A percentile compares a stretch with the other conserved stretches of the same genome.
Conservation (phyloP, 2,888 invertebrate species). For the Erebia palarica region DNA sequence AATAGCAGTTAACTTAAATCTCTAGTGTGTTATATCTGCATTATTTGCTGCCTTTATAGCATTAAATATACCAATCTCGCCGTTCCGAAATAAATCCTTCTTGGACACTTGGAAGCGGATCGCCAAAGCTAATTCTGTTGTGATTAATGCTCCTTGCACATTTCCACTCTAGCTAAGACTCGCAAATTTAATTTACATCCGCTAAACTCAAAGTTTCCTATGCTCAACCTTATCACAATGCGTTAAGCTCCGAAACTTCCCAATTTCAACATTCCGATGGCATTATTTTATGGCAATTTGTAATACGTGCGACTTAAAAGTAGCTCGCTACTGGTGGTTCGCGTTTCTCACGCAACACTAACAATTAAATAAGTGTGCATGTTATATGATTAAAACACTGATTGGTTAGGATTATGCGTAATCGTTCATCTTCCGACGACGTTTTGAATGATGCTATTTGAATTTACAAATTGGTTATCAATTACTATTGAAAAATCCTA, state of each 20-base stretch:
- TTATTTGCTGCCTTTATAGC: constrained; percentile 45
- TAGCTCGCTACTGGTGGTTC: constrained; percentile 68
- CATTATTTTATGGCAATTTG: constrained; percentile 40
- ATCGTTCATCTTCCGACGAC: constrained; percentile 30
- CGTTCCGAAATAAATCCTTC: constrained; percentile 68
- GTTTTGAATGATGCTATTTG: constrained; percentile 19
- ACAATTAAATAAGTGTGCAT: constrained; percentile 70
- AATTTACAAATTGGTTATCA: constrained; percentile 23
- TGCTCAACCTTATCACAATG: constrained; percentile 48
- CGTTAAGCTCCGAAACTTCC: constrained; percentile 25
- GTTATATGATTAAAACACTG: constrained; percentile 67
- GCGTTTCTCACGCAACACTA: constrained; percentile 80
- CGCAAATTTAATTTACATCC: constrained; percentile 45
- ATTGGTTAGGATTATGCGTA: constrained; percentile 48
- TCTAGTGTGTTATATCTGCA: constrained; percentile 42
- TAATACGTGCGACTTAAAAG: constrained; percentile 59
- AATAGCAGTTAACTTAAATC: constrained; percentile 40
- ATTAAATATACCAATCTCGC: constrained; percentile 43
- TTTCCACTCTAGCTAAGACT: constrained; percentile 67
- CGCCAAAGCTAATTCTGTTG: constrained; percentile 81
- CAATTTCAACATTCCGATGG: constrained; percentile 10
- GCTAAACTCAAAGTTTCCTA: constrained; percentile 36
- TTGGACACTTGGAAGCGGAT: constrained; percentile 77
- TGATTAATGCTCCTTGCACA: constrained; percentile 80
- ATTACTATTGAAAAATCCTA: too few species aligned